These are phyloP conservation scores for Dermatophagoides farinae DNA, from an alignment of 1,140 invertebrate species.

Conservation along the genomic window DNA sequence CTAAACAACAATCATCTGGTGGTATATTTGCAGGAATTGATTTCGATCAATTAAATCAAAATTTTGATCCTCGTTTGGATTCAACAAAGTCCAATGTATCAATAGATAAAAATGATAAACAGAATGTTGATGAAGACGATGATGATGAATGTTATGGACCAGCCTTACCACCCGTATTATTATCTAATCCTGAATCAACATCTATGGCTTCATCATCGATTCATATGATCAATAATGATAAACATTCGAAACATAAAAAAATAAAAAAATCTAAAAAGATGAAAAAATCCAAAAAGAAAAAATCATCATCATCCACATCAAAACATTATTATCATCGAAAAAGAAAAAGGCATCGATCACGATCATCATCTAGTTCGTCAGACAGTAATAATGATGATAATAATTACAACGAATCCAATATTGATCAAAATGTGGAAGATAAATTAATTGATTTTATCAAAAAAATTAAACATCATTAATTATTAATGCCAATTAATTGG, in stretches of 20 bases:
- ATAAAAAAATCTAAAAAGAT: neutral
- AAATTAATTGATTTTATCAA: neutral
- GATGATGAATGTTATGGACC: slow-evolving; percentile 16
- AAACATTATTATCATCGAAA: neutral
- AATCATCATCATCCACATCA: neutral
- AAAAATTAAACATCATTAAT: neutral
- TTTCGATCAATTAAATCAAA: slow-evolving; percentile 35
- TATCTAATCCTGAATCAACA: neutral
- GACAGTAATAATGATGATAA: neutral
- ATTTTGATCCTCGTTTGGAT: slow-evolving; percentile 8
- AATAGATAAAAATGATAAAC: neutral
- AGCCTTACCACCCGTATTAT: slow-evolving; percentile 14
- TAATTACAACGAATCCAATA: neutral
- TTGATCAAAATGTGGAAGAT: neutral
- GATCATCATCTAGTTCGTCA: neutral
- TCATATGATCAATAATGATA: neutral
- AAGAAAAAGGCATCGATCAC: neutral
- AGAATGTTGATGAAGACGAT: neutral
- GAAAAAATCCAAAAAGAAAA: neutral
- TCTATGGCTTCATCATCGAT: neutral
- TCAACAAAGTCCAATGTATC: neutral
- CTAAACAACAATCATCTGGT: neutral
- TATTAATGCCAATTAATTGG: neutral
- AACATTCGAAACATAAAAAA: neutral
- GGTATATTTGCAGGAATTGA: slow-evolving; percentile 42